Base-by-base conservation (phyloP, 2,888 invertebrate species). In the Cantharis flavilabris region DNA sequence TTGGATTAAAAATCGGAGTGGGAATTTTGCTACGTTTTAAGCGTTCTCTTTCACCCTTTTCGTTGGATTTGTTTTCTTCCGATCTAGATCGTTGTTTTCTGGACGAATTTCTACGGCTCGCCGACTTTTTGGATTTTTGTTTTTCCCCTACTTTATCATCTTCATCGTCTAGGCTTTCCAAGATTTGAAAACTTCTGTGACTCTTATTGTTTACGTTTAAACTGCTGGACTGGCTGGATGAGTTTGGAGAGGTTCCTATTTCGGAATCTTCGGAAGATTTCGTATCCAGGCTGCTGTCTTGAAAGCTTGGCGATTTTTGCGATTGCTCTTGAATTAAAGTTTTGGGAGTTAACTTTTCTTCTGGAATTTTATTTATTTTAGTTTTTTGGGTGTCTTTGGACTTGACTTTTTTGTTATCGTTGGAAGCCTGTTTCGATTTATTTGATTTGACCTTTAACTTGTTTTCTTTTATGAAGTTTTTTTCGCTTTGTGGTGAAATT, bases 151-250 rank as follows among this genome's bases (percentile, higher is more conserved):
- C 20, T 73, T 67, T 11, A 62, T 62, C 13, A 71, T 71, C 70
- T 26, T 74, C 14, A 64, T 71, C 70, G 30, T 74, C 14, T 62
- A 28, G 62, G n/a, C 86, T 86, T 26, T 86, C 84, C 5, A 88
- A 80, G 14, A 88, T 83, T 71, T 86, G 85, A 76, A 88, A 88
- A 77, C 88, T 88, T 80, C 84, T 85, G 70, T 87, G 87, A 20
- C 84, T 80, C 80, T 84, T 83, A 80, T 83, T 82, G 7, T 79
- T 81, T 3, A 80, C 79, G 30, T 73, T 76, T 14, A 83, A 76
- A 72, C 77, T 78, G 30, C 80, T 80, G 3, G 80, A 77, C 3
- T 65, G 74, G 69, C 77, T 80, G n/a, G 73, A 72, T 3, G 76
- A 78, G 16, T 71, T 79, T 16, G 80, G 81, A 62, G 75, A 77